A percentile compares a stretch with the other conserved stretches of the same genome.
phyloP scores from a whole-genome alignment of 2,888 invertebrate genomes.

The Epistrophe grossulariae region DNA sequence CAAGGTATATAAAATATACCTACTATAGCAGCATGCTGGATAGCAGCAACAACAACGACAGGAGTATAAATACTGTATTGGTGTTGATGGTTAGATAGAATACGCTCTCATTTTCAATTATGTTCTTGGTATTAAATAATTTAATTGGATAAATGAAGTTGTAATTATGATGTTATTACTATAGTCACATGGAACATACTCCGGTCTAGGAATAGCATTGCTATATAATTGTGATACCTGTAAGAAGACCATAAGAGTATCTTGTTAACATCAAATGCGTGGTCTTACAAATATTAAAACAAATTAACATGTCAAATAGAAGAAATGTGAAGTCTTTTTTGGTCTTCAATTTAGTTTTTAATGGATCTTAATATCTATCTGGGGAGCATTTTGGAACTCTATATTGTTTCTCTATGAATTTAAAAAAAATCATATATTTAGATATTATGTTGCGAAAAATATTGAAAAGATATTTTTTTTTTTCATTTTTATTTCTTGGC shows the following conservation, averaged over 20 bases:
- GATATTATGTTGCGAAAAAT: no score
- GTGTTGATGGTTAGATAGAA: constrained; percentile 12
- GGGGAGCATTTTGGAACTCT: no score
- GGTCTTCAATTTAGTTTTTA: not conserved
- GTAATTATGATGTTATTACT: constrained; percentile 40
- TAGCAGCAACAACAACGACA: not conserved
- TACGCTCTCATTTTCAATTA: constrained; percentile 68
- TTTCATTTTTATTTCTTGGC: no score
- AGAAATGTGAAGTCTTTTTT: not conserved
- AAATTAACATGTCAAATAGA: constrained; percentile 1
- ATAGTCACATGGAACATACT: not conserved
- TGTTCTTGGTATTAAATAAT: constrained; percentile 64
- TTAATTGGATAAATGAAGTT: constrained; percentile 61
- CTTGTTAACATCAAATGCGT: not conserved
- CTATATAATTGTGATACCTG: not conserved
- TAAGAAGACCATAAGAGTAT: not conserved
- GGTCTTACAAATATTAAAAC: not conserved
- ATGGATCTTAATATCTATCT: not conserved
- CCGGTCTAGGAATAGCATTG: not conserved
- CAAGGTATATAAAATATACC: constrained; percentile 9
- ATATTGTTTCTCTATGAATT: no score
- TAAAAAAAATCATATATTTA: no score
- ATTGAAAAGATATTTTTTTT: no score
- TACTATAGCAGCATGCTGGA: no score
- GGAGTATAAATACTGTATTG: constrained; percentile 12